These are phyloP conservation scores for Hybognathus amarus DNA, from an alignment of 2,797 vertebrate species.

Conservation along the genomic window DNA sequence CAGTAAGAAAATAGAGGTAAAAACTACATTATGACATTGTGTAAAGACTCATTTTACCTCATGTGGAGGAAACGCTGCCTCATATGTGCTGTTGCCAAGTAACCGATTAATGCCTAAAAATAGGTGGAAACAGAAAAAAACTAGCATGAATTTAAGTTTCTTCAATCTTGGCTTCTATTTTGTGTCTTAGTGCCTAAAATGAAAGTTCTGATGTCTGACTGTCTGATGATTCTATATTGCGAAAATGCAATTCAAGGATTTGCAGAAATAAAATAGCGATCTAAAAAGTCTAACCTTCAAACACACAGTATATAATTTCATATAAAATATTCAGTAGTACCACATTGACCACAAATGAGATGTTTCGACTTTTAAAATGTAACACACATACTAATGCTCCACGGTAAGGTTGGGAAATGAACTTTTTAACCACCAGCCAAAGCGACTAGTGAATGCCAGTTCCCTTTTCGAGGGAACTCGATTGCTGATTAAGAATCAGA, in stretches of 20 bases:
- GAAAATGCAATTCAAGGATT: not conserved
- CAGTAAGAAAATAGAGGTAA: not conserved
- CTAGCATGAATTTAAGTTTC: not conserved
- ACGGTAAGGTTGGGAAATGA: not conserved
- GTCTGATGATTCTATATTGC: not conserved
- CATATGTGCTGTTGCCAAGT: constrained; percentile 92
- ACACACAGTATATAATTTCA: not conserved
- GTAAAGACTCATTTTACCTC: constrained; percentile 80
- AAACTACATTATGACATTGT: not conserved
- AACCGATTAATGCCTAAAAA: constrained; percentile 91
- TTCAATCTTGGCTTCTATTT: constrained; percentile 10
- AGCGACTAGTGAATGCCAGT: not conserved
- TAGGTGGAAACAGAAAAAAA: constrained; percentile 50
- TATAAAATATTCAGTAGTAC: not conserved
- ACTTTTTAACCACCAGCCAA: not conserved
- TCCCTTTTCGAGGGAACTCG: too few relatives aligned
- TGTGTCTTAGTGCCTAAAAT: not conserved
- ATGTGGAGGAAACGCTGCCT: constrained; percentile 97
- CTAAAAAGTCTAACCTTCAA: not conserved
- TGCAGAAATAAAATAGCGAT: too few relatives aligned
- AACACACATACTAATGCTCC: not conserved
- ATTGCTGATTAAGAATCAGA: too few relatives aligned
- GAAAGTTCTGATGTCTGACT: not conserved
- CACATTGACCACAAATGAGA: not conserved
- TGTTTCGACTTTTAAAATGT: not conserved